Evolutionary conservation across 2,797 vertebrate genomes (phyloP).

Genomic region (Sebastolobus alascanus): DNA sequence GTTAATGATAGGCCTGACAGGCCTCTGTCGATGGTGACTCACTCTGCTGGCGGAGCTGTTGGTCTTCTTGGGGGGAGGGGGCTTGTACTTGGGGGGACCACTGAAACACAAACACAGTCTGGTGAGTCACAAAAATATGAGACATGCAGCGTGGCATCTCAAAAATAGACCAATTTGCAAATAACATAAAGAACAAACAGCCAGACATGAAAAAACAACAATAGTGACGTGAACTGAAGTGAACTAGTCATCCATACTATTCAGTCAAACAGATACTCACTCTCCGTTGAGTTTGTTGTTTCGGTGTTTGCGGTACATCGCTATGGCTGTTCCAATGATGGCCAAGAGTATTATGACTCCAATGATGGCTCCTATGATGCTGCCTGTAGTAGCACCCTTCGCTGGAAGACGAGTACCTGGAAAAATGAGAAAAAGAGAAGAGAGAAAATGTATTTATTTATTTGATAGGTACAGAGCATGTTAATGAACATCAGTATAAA

Average conservation of each 20-base stretch:
- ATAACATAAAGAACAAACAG: background rate
- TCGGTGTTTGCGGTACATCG: slow-evolving; percentile 74
- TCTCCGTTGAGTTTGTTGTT: slow-evolving; percentile 62
- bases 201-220: background rate
- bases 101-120: slow-evolving; percentile 67
- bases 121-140: slow-evolving; percentile 24
- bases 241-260: background rate
- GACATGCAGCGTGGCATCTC: slow-evolving; percentile 1
- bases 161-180: slow-evolving; percentile 16
- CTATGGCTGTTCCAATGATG: slow-evolving; percentile 77
- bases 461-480: too few relatives aligned
- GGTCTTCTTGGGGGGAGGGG: slow-evolving; percentile 83
- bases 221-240: slow-evolving; percentile 16
- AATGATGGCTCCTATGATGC: slow-evolving; percentile 83
- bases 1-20: slow-evolving; percentile 13
- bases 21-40: slow-evolving; percentile 54
- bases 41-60: slow-evolving; percentile 67
- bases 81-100: slow-evolving; percentile 85
- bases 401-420: slow-evolving; percentile 66
- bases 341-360: slow-evolving; percentile 79
- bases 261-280: slow-evolving; percentile 72
- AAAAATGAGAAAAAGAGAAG: background rate
- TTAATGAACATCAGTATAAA: too few relatives aligned
- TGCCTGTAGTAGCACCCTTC: slow-evolving; percentile 72
- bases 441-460: background rate